Percentiles rank a stretch among this genome's conserved stretches.
phyloP scores from a whole-genome alignment of 37 sponge, comb jelly and placozoan genomes.

The Halichondria panicea region DNA sequence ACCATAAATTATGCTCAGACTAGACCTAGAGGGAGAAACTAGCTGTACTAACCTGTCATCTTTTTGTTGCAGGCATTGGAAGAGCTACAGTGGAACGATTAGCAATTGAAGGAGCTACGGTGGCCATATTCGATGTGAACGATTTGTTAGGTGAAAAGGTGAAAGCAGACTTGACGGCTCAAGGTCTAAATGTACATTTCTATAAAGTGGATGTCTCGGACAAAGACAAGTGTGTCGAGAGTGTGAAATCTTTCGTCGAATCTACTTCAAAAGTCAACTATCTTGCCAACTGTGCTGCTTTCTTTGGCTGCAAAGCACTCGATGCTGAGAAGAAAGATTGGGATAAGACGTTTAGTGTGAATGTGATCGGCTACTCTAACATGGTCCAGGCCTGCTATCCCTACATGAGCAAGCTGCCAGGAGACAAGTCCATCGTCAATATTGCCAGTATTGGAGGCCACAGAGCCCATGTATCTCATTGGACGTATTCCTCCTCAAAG shows the following conservation, averaged over 20 bases:
- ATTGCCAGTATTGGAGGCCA: conserved; percentile 73
- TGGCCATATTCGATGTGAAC: conserved; percentile 85
- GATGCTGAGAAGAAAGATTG: conserved; percentile 75
- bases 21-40: too few relatives aligned
- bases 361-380: conserved; percentile 84
- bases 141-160: conserved; percentile 41
- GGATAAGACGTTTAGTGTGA: conserved; percentile 83
- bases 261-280: conserved; percentile 38
- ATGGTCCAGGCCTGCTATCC: conserved; percentile 79
- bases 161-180: conserved; percentile 14
- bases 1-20: too few relatives aligned
- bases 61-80: conserved; percentile 70
- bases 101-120: conserved; percentile 72
- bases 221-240: conserved; percentile 62
- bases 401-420: conserved; percentile 51
- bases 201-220: conserved; percentile 73
- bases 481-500: conserved; percentile 84
- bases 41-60: not conserved
- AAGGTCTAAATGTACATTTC: conserved; percentile 6
- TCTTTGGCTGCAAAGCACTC: conserved; percentile 78
- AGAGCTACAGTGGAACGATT: conserved; percentile 70
- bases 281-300: conserved; percentile 80
- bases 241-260: conserved; percentile 51
- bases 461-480: conserved; percentile 67
- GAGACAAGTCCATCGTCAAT: conserved; percentile 60